phyloP scores from a whole-genome alignment of 1,140 invertebrate species.

The Geopemphigus sp. region DNA sequence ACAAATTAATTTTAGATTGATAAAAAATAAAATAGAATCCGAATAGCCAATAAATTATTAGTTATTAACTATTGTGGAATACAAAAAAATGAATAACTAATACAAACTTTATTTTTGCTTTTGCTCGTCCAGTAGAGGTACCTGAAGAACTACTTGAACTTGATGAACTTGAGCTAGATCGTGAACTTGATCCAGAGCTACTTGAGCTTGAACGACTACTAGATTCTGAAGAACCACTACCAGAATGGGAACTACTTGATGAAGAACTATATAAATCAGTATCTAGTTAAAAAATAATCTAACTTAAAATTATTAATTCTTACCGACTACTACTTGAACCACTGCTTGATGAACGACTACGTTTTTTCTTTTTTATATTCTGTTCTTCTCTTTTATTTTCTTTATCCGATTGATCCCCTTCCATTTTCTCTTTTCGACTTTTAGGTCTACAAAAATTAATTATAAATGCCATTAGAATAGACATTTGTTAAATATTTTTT shows the following conservation, averaged over 20 bases:
- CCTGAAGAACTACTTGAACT: constrained; percentile 68
- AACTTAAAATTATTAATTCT: constrained; percentile 12
- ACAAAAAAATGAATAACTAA: not conserved
- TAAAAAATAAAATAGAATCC: not conserved
- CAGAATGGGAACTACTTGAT: constrained; percentile 61
- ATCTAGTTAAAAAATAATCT: not conserved
- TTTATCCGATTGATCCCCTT: constrained; percentile 53
- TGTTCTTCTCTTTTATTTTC: constrained; percentile 53
- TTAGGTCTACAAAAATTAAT: constrained; percentile 21
- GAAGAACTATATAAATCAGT: constrained; percentile 38
- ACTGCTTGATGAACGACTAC: constrained; percentile 52
- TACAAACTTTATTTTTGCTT: constrained; percentile 63
- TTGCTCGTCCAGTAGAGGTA: constrained; percentile 61
- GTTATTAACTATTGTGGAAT: too few relatives aligned
- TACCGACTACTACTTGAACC: constrained; percentile 49
- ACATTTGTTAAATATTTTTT: too few relatives aligned
- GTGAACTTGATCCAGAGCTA: constrained; percentile 69
- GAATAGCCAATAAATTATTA: too few relatives aligned
- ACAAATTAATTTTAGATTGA: constrained; percentile 29
- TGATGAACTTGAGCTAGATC: constrained; percentile 61
- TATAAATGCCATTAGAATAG: not conserved
- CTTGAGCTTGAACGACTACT: constrained; percentile 62
- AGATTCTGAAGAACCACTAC: constrained; percentile 66
- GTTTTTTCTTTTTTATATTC: constrained; percentile 53
- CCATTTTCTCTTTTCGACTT: constrained; percentile 49